phyloP scores from a whole-genome alignment of 2,113 vertebrate species.

The Elgaria multicarinata region DNA sequence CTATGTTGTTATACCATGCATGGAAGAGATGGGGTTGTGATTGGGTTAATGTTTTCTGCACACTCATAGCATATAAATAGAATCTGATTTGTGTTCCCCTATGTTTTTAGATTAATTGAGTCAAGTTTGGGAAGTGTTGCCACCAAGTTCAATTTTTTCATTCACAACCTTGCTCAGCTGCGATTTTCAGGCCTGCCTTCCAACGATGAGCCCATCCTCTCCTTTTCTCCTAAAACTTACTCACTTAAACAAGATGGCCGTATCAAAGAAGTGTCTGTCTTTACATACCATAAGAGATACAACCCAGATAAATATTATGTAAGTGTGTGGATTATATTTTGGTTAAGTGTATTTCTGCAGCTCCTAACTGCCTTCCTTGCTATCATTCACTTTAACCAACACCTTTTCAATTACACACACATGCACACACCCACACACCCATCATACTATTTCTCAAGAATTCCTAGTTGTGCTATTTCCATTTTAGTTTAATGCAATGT shows the following conservation, averaged over 20 bases:
- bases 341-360: background rate
- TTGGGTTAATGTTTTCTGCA: background rate
- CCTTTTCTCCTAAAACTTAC: conserved; percentile 94
- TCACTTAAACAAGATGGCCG: conserved; percentile 93
- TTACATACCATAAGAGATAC: conserved; percentile 98
- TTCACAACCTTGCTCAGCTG: conserved; percentile 97
- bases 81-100: conserved; percentile 1
- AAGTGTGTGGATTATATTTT: conserved; percentile 66
- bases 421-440: background rate
- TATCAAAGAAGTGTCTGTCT: conserved; percentile 91
- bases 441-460: conserved; percentile 4
- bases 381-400: background rate
- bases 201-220: conserved; percentile 94
- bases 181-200: conserved; percentile 95
- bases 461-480: background rate
- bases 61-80: background rate
- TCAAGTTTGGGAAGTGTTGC: conserved; percentile 97
- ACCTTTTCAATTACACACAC: background rate
- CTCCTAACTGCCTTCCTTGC: background rate
- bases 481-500: background rate
- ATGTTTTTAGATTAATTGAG: conserved; percentile 88
- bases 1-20: background rate
- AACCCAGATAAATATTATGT: conserved; percentile 99
- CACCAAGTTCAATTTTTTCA: conserved; percentile 99
- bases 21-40: background rate